Evolutionary conservation across 2,113 vertebrate species (phyloP).

Genomic region (Anarhynchus alexandrinus): DNA sequence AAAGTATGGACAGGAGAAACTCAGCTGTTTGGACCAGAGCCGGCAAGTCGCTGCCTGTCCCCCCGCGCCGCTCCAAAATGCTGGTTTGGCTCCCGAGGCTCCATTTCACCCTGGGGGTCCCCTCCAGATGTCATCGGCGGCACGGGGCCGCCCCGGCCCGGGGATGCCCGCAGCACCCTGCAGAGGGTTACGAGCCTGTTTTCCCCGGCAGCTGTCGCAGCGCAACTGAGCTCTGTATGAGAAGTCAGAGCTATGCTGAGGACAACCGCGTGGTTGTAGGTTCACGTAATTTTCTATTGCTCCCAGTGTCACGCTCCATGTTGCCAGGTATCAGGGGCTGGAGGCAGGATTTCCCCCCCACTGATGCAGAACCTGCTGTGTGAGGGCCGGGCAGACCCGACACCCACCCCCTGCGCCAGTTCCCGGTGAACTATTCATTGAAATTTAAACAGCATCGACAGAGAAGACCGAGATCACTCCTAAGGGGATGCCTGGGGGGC

Average conservation of each 20-base stretch:
- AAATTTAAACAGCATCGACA: background rate
- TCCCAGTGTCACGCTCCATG: background rate
- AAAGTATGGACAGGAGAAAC: background rate
- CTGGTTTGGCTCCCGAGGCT: background rate
- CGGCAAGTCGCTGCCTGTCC: rapidly evolving
- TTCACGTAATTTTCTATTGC: background rate
- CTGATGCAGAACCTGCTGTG: background rate
- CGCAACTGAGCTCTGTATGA: rapidly evolving
- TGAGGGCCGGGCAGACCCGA: rapidly evolving
- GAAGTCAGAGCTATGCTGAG: background rate
- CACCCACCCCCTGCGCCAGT: background rate
- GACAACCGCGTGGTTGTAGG: background rate
- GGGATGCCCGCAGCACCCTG: background rate
- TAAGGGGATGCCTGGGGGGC: too few relatives aligned
- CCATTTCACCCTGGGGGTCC: background rate
- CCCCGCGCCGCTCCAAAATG: rapidly evolving
- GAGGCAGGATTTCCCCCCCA: background rate
- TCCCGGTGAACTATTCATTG: background rate
- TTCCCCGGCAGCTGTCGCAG: background rate
- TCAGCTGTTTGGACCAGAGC: background rate
- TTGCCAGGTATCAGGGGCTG: background rate
- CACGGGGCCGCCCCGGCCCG: rapidly evolving
- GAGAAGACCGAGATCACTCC: background rate
- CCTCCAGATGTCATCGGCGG: background rate
- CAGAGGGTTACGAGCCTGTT: rapidly evolving